Base-by-base conservation (phyloP, 1,140 invertebrate genomes). In the Pogonognathellus flavescens region DNA sequence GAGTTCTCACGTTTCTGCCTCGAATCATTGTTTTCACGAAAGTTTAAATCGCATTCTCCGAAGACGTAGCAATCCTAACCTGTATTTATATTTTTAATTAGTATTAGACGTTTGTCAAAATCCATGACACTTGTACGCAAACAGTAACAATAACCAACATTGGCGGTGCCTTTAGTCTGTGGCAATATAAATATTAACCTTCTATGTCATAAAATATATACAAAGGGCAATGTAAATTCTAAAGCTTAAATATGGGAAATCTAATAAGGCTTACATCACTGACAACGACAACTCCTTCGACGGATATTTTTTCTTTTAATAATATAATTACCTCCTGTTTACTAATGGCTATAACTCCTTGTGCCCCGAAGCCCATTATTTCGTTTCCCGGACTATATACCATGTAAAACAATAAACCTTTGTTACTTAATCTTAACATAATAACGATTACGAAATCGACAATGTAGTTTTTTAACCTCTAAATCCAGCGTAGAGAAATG, bases 151-250 rank as follows among this genome's bases (percentile, higher is more conserved):
- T 57, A 57, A 57, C 11, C 53, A n/a, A 57, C 11, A 57, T n/a
- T 57, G 53, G n/a, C 53, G 53, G n/a, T 1, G 31, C 31, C 31
- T 41, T 41, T 41, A 3, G 31, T 41, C 6, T 41, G 31, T 6
- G 31, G 31, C 31, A 41, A 41, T 41, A 41, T 41, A 41, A 25
- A 55, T 66, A 13, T 66, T 25, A 10, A 31, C 25, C 0, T 66
- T 25, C 9, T 66, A 66, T 66, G 18, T 59, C 18, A 66, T 66
- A 66, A 25, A 20, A 25, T 66, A 25, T 66, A 66, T 66, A 66
- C 22, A 66, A 66, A 25, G 62, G 62, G 62, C 20, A 66, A 66
- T 66, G 25, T 25, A 66, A 66, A 66, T 66, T 66, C 62, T 66
- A 66, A 66, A 14, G 22, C 25, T 66, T 25, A 66, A 25, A 25